Percentiles rank a stretch among this genome's conserved stretches.
These are phyloP conservation scores for Mechanitis mazaeus DNA, from an alignment of 2,888 invertebrate genomes.

Conservation along the genomic window DNA sequence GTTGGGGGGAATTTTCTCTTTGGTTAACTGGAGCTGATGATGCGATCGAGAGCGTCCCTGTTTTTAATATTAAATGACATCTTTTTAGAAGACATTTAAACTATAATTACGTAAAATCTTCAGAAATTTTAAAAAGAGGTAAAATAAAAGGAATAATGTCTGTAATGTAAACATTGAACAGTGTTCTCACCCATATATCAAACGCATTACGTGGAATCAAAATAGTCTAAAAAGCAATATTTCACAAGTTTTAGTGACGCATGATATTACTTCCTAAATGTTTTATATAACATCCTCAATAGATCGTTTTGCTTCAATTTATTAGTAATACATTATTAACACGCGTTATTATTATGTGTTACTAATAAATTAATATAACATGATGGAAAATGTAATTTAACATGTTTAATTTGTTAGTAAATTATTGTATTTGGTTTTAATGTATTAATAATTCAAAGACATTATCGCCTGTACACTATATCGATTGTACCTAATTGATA, in stretches of 20 bases:
- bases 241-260: conserved; percentile 20
- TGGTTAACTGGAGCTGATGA: conserved; percentile 48
- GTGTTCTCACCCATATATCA: no score
- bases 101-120: no score
- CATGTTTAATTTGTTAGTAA: neutral
- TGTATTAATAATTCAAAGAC: no score
- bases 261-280: conserved; percentile 22
- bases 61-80: conserved; percentile 20
- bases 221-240: conserved; percentile 7
- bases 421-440: no score
- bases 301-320: conserved; percentile 18
- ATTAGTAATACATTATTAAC: neutral
- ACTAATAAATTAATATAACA: neutral
- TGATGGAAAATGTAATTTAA: neutral
- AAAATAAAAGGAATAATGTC: no score
- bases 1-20: conserved; percentile 38
- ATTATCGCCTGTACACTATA: no score
- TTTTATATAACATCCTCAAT: conserved; percentile 18
- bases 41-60: conserved; percentile 50
- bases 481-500: neutral
- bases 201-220: conserved; percentile 7
- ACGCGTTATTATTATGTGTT: conserved; percentile 10
- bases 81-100: neutral
- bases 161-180: no score
- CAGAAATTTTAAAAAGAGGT: neutral